Evolutionary conservation across 2,113 vertebrate genomes (phyloP).

Genomic region (Pithys albifrons): DNA sequence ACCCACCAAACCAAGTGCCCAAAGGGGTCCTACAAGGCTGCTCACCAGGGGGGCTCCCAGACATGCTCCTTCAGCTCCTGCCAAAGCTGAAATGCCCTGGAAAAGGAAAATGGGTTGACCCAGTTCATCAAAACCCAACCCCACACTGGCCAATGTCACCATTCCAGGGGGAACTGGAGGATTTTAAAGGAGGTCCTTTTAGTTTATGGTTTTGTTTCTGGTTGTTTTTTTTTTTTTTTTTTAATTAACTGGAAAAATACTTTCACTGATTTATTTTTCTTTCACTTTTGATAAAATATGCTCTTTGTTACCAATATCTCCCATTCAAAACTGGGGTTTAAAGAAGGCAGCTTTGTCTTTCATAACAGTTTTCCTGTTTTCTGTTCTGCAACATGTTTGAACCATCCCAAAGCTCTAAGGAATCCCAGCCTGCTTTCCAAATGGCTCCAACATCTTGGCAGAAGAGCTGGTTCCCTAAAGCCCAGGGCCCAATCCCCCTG

Average conservation of each 20-base stretch:
- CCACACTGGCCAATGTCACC: not conserved
- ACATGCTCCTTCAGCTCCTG: not conserved
- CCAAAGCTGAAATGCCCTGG: accelerated
- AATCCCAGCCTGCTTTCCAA: not conserved
- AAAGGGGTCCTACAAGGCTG: not conserved
- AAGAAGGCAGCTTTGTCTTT: not conserved
- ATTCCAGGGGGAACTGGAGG: not conserved
- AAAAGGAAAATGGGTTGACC: not conserved
- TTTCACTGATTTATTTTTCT: not conserved
- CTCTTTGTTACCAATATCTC: not conserved
- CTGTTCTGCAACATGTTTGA: not conserved
- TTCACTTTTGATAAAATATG: not conserved
- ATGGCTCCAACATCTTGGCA: not conserved
- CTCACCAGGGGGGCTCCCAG: not conserved
- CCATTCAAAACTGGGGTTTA: not conserved
- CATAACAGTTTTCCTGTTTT: not conserved
- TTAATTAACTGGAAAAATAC: not conserved
- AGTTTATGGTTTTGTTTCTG: too few relatives aligned
- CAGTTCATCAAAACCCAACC: too few relatives aligned
- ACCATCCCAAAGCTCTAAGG: not conserved
- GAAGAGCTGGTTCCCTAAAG: not conserved
- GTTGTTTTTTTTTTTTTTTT: not conserved
- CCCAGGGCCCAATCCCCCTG: accelerated
- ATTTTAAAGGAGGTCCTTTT: not conserved
- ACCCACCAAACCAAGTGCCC: not conserved